Conservation (phyloP, 2,888 invertebrate species). For the Gryllus longicercus region DNA sequence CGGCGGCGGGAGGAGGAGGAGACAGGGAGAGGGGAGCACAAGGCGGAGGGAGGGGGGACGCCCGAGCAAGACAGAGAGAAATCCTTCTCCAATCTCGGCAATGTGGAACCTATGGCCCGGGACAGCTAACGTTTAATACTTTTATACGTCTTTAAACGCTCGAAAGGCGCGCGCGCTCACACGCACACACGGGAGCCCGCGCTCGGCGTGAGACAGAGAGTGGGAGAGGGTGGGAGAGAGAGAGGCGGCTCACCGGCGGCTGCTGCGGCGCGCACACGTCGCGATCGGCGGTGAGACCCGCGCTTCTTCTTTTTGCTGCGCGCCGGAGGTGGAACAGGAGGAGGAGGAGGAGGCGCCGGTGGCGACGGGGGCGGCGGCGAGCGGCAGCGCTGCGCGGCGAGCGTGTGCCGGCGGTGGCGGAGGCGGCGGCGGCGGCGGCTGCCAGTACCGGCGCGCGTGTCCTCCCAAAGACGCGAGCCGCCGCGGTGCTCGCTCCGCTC, state of each 20-base stretch:
- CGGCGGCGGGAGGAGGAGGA: background rate
- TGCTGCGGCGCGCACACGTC: background rate
- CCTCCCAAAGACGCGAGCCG: background rate
- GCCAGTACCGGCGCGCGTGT: background rate
- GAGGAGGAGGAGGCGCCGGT: background rate
- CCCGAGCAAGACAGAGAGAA: background rate
- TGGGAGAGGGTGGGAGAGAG: background rate
- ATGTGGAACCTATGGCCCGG: background rate
- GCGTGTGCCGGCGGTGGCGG: background rate
- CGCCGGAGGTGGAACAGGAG: background rate
- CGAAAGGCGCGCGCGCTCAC: background rate
- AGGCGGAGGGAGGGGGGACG: constrained; percentile 24
- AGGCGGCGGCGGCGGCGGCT: background rate
- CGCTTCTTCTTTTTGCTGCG: background rate
- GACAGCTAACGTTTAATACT: background rate
- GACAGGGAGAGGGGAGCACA: background rate
- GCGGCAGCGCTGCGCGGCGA: background rate
- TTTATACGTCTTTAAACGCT: background rate
- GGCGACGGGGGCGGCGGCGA: background rate
- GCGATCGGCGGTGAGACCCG: background rate
- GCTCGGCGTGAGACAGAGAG: constrained; percentile 12
- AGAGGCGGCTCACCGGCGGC: background rate
- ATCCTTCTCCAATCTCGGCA: background rate
- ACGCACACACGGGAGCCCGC: too few relatives aligned
- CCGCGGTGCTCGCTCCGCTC: background rate